phyloP scores from a whole-genome alignment of 2,888 invertebrate genomes.

The Cantharis nigra region DNA sequence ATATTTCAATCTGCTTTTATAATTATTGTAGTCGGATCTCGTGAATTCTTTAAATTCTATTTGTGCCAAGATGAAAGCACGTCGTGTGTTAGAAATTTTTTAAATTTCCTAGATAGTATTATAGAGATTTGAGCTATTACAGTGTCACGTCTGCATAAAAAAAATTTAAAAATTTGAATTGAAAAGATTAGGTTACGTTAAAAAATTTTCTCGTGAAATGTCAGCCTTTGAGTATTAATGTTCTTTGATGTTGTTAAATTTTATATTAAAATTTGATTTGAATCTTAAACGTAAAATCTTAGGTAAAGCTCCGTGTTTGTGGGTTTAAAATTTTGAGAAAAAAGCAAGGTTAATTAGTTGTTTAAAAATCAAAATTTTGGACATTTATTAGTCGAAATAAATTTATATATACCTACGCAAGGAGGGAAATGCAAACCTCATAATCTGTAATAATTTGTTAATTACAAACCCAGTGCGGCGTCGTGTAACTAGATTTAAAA shows the following conservation, averaged over 20 bases:
- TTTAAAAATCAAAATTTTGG: conserved; percentile 10
- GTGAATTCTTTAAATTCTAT: neutral
- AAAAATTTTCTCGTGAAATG: neutral
- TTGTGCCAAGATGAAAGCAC: neutral
- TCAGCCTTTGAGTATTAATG: neutral
- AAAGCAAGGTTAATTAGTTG: neutral
- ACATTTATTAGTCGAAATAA: conserved; percentile 26
- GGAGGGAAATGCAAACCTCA: conserved; percentile 29
- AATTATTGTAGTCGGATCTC: neutral
- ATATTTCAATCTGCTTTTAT: neutral
- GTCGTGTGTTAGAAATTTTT: neutral
- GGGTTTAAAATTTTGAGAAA: neutral
- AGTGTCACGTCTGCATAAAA: neutral
- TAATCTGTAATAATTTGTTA: conserved; percentile 54
- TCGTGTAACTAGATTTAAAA: conserved; percentile 55
- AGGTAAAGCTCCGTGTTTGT: neutral
- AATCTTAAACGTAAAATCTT: neutral
- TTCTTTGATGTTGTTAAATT: neutral
- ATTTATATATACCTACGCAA: conserved; percentile 20
- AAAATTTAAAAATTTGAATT: neutral
- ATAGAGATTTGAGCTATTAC: neutral
- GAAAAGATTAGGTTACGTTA: neutral
- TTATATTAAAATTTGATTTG: neutral
- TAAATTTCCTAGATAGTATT: neutral
- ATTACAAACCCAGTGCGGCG: conserved; percentile 54